Evolutionary conservation across 2,888 invertebrate species (phyloP).

Genomic region (Spilosoma lubricipeda): DNA sequence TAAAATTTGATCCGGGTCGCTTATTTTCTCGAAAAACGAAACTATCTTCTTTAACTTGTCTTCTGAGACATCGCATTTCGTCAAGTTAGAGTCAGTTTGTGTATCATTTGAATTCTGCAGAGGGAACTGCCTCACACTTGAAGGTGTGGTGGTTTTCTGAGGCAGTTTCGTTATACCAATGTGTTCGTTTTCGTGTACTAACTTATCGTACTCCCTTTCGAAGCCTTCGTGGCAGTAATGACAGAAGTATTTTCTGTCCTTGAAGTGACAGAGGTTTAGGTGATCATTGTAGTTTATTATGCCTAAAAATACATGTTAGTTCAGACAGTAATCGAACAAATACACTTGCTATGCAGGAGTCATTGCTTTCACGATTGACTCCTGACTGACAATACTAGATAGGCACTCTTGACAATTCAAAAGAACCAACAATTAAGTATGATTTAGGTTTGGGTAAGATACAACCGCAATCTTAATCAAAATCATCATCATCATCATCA

Average conservation of each 20-base stretch:
- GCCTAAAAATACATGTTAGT: constrained; percentile 55
- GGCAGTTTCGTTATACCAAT: constrained; percentile 69
- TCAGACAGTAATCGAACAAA: background rate
- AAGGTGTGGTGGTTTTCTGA: constrained; percentile 36
- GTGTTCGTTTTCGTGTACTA: constrained; percentile 75
- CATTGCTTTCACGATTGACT: too few relatives aligned
- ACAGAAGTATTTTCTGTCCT: constrained; percentile 67
- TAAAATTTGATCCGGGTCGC: constrained; percentile 64
- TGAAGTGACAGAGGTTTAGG: constrained; percentile 75
- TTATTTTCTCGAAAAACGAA: constrained; percentile 77
- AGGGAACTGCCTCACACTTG: constrained; percentile 39
- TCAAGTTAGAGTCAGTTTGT: constrained; percentile 68
- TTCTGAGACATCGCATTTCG: constrained; percentile 60
- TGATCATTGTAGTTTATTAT: constrained; percentile 83
- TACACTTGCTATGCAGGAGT: too few relatives aligned
- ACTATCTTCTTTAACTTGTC: constrained; percentile 80
- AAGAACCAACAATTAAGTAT: too few relatives aligned
- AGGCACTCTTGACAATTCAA: too few relatives aligned
- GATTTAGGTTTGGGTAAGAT: too few relatives aligned
- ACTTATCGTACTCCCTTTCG: constrained; percentile 64
- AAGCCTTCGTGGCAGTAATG: constrained; percentile 82
- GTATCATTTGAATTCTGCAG: constrained; percentile 63
- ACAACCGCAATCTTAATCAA: too few relatives aligned
- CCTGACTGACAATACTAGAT: too few relatives aligned
- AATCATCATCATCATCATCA: too few relatives aligned